Base-by-base conservation (phyloP, 2,113 vertebrate species). In the Pavo muticus region DNA sequence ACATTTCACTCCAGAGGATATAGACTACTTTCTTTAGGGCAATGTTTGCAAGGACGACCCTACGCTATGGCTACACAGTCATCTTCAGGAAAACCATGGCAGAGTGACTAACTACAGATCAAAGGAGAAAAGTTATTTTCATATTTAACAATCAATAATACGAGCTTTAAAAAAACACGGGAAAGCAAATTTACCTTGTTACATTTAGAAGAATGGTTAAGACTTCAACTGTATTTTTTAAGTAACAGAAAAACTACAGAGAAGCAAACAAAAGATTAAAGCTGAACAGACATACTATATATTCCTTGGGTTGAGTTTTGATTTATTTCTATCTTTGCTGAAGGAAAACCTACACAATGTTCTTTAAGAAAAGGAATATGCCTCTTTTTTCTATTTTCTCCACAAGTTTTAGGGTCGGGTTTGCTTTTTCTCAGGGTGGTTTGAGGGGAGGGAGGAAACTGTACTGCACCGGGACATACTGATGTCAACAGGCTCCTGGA, bases 181-280 rank as follows among this genome's bases (percentile, higher is more conserved):
- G 40, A 76, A 94, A 85, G 64, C 23, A 84, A 85, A 89, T 57
- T 25, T 50, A 85, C 37, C 20, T 84, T 90, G 90, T 78, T 47
- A 90, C 40, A 73, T 79, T 82, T 56, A 88, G 90, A 68, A 24
- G n/a, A 89, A 90, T 81, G 40, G 76, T 82, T 63, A 84, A 80
- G 35, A 80, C 8, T 73, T 76, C 20, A 79, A 76, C 35, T 90
- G 60, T 65, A 84, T 93, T 96, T 96, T 96, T 97, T 94, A 75
- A 79, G 86, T 87, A 74, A 88, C 40, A 84, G 83, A 52, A 88
- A 82, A 79, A 23, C 52, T 88, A 93, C 65, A 32, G 37, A 87
- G 60, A 84, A 84, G 20, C 35, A 81, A 93, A 48, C 9, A 67
- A 77, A 83, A 52, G 37, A 95, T 91, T 95, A 95, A 95, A 93